phyloP scores from a whole-genome alignment of 2,888 invertebrate genomes.

The Ennomos quercinarius region DNA sequence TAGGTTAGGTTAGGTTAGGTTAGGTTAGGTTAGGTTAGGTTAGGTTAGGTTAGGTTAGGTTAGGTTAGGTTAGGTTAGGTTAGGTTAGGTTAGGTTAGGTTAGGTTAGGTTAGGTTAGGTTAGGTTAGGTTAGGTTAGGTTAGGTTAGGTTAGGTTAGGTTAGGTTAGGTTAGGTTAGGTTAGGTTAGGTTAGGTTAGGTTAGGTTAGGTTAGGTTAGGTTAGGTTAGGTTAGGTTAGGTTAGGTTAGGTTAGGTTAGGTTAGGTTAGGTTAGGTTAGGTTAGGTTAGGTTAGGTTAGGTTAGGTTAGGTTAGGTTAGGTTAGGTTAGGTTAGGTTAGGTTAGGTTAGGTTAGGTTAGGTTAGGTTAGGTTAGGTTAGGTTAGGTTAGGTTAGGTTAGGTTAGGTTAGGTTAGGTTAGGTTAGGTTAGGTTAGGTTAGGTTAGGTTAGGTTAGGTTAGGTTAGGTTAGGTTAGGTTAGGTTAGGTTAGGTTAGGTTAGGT shows the following conservation, averaged over 20 bases:
- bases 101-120: constrained; percentile 18
- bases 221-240: constrained; percentile 17
- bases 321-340: constrained; percentile 13
- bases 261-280: constrained; percentile 18
- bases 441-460: constrained; percentile 15
- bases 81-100: constrained; percentile 19
- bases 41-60: constrained; percentile 17
- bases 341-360: constrained; percentile 14
- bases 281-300: constrained; percentile 17
- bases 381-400: constrained; percentile 17
- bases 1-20: constrained; percentile 19
- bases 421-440: constrained; percentile 13
- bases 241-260: constrained; percentile 27
- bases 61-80: constrained; percentile 25
- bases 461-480: constrained; percentile 14
- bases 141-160: constrained; percentile 18
- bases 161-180: constrained; percentile 17
- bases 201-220: constrained; percentile 17
- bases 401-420: constrained; percentile 20
- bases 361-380: constrained; percentile 17
- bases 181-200: constrained; percentile 17
- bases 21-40: constrained; percentile 17
- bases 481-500: constrained; percentile 16
- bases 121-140: constrained; percentile 18
- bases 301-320: constrained; percentile 19